Evolutionary conservation across 2,113 vertebrate species (phyloP).

Genomic region (Struthidea cinerea): DNA sequence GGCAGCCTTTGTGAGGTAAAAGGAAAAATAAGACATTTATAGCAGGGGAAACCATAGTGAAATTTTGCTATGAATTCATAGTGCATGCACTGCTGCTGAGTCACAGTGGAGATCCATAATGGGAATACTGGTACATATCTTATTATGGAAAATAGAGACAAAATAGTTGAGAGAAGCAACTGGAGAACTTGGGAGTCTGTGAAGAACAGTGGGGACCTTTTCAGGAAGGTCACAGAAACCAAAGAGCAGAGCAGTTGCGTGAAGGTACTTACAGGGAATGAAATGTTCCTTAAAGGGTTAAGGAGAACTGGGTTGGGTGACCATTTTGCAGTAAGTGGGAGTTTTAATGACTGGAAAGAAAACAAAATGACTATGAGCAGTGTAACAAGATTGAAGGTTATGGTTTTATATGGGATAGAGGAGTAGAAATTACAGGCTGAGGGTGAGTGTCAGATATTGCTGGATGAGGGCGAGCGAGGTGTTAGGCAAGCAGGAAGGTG

Average conservation of each 20-base stretch:
- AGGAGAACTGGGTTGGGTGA: not conserved
- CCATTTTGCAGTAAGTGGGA: constrained; percentile 10
- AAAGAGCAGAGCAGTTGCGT: not conserved
- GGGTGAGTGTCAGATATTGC: constrained; percentile 22
- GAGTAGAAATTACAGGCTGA: constrained; percentile 36
- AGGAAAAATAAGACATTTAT: not conserved
- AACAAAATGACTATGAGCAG: not conserved
- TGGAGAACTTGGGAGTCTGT: not conserved
- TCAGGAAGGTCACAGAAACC: not conserved
- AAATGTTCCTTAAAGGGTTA: not conserved
- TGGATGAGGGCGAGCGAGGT: not conserved
- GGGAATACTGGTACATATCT: not conserved
- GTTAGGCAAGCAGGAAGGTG: constrained; percentile 35
- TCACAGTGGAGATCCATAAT: not conserved
- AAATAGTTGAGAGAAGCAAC: not conserved
- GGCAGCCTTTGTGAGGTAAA: not conserved
- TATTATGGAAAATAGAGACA: not conserved
- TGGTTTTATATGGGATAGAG: not conserved
- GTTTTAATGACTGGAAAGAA: constrained; percentile 47
- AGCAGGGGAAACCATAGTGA: not conserved
- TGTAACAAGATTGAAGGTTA: constrained; percentile 28
- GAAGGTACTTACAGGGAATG: not conserved
- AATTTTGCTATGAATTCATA: not conserved
- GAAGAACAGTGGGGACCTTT: not conserved
- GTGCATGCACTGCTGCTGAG: not conserved